A percentile compares a stretch with the other conserved stretches of the same genome.
These are phyloP conservation scores for Kryptolebias ocellatus DNA, from an alignment of 2,797 vertebrate genomes.

Conservation along the genomic window DNA sequence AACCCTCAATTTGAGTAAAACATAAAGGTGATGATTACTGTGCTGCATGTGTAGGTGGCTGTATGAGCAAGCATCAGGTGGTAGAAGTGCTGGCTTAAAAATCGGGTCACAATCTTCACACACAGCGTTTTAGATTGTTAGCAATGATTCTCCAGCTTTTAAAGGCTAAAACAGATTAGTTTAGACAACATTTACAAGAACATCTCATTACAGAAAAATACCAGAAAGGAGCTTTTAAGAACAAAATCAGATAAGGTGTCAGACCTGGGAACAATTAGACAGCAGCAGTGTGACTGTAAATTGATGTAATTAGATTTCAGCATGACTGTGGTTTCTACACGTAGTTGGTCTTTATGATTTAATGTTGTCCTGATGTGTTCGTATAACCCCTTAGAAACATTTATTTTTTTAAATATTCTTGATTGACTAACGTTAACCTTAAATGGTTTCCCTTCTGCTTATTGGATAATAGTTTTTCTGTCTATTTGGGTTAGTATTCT, in stretches of 20 bases:
- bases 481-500: neutral
- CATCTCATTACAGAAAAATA: conserved; percentile 59
- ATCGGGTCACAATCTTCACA: conserved; percentile 31
- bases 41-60: conserved; percentile 31
- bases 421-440: conserved; percentile 21
- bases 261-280: conserved; percentile 52
- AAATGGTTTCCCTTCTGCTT: too few relatives aligned
- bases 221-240: conserved; percentile 54
- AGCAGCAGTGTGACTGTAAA: conserved; percentile 52
- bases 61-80: conserved; percentile 32
- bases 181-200: conserved; percentile 57
- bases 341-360: conserved; percentile 47
- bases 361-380: conserved; percentile 33
- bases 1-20: conserved; percentile 41
- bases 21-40: conserved; percentile 47
- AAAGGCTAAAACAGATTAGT: conserved; percentile 44
- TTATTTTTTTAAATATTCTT: conserved; percentile 8
- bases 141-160: conserved; percentile 37
- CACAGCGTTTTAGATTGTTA: conserved; percentile 21
- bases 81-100: conserved; percentile 37
- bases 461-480: too few relatives aligned
- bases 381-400: conserved; percentile 23
- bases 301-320: conserved; percentile 59
- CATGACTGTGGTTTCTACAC: conserved; percentile 47
- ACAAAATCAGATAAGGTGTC: conserved; percentile 53